phyloP scores from a whole-genome alignment of 2,113 vertebrate species.

The Carassius carassius region DNA sequence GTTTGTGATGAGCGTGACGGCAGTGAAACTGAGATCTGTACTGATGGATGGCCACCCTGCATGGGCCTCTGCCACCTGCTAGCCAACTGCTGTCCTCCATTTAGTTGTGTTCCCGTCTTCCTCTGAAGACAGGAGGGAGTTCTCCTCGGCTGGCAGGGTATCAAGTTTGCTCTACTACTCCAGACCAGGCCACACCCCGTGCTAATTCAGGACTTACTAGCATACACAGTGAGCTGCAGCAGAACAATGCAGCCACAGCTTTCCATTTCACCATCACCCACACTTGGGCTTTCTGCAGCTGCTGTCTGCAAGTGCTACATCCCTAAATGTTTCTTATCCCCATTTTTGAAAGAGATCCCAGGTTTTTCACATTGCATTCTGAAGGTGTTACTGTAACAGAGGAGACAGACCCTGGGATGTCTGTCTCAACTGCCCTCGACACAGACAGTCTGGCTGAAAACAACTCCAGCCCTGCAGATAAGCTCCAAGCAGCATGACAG shows the following conservation, averaged over 20 bases:
- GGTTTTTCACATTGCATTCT: background rate
- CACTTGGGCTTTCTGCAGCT: background rate
- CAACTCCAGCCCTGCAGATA: constrained; percentile 53
- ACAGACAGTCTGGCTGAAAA: constrained; percentile 44
- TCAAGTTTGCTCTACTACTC: constrained; percentile 28
- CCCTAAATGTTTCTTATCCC: background rate
- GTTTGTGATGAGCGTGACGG: background rate
- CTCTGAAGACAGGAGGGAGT: constrained; percentile 19
- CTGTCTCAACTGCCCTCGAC: background rate
- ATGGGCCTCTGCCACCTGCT: constrained; percentile 50
- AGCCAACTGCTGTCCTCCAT: constrained; percentile 53
- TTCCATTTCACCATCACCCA: constrained; percentile 23
- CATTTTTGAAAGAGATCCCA: background rate
- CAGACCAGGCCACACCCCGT: constrained; percentile 44
- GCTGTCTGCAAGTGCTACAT: background rate
- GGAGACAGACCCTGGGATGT: background rate
- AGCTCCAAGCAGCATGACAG: constrained; percentile 39
- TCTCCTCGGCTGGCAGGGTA: constrained; percentile 37
- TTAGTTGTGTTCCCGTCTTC: background rate
- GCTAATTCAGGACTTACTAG: constrained; percentile 56
- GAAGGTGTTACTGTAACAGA: background rate
- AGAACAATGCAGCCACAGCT: constrained; percentile 38
- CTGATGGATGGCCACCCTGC: constrained; percentile 47
- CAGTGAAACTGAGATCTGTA: constrained; percentile 45
- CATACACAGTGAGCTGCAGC: constrained; percentile 47